Conservation (phyloP, 2,113 vertebrate species). For the Zosterops borbonicus region DNA sequence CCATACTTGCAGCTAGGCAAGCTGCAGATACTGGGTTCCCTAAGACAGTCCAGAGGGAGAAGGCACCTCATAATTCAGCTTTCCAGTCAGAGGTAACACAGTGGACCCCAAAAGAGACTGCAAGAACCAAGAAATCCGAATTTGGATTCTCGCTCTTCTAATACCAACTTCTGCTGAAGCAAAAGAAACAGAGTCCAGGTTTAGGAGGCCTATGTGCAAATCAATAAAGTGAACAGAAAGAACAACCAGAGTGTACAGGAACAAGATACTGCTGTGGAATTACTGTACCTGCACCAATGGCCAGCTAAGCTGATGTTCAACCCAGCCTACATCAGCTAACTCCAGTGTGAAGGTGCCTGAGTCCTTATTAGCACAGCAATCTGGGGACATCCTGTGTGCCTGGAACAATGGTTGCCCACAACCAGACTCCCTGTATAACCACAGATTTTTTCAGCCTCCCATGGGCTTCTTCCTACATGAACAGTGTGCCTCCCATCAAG, state of each 20-base stretch:
- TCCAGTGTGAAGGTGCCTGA: neutral
- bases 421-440: neutral
- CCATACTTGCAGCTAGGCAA: rapidly evolving
- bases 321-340: neutral
- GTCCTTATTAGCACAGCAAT: neutral
- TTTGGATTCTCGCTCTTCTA: neutral
- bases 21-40: neutral
- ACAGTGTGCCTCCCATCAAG: rapidly evolving
- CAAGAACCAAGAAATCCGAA: neutral
- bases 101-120: neutral
- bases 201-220: neutral
- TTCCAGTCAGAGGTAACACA: neutral
- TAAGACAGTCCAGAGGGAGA: neutral
- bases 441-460: neutral
- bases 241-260: neutral
- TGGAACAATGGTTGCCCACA: neutral
- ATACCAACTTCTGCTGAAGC: neutral
- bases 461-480: neutral
- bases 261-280: neutral
- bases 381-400: rapidly evolving
- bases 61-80: neutral
- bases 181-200: rapidly evolving
- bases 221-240: neutral
- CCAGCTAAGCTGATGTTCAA: neutral
- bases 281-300: neutral